These are phyloP conservation scores for Alloplasta piceator DNA, from an alignment of 2,888 invertebrate species.

Conservation along the genomic window DNA sequence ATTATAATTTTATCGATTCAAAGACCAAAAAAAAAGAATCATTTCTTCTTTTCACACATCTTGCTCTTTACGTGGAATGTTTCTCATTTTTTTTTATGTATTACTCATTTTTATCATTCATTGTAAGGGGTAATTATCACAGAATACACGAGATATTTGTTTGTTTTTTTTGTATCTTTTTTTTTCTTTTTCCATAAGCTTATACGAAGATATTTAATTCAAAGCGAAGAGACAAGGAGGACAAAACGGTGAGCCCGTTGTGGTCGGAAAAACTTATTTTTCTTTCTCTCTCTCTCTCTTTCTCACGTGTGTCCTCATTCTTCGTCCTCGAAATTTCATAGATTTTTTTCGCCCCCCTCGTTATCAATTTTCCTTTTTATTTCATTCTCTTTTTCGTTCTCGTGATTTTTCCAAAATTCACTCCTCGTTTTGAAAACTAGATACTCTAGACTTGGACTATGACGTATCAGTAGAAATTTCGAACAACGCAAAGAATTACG, in stretches of 20 bases:
- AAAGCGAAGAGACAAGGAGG: slow-evolving; percentile 79
- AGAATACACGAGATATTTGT: slow-evolving; percentile 81
- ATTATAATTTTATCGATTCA: too few relatives aligned
- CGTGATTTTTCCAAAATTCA: slow-evolving; percentile 13
- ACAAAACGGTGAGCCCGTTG: slow-evolving; percentile 70
- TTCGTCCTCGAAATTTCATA: slow-evolving; percentile 15
- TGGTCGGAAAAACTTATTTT: slow-evolving; percentile 59
- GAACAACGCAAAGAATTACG: slow-evolving; percentile 61
- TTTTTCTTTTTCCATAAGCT: slow-evolving; percentile 72
- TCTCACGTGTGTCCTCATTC: background rate
- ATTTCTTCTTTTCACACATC: too few relatives aligned
- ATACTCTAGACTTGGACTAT: slow-evolving; percentile 77
- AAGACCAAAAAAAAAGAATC: too few relatives aligned
- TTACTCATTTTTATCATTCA: slow-evolving; percentile 47
- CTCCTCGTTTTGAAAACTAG: slow-evolving; percentile 72
- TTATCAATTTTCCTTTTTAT: slow-evolving; percentile 11
- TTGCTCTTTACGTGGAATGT: slow-evolving; percentile 47
- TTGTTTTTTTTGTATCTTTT: slow-evolving; percentile 16
- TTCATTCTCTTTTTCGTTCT: slow-evolving; percentile 21
- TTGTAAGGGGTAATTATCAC: slow-evolving; percentile 81
- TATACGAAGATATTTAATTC: slow-evolving; percentile 78
- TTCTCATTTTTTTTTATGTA: slow-evolving; percentile 33
- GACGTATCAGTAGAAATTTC: slow-evolving; percentile 75
- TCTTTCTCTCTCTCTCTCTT: slow-evolving; percentile 1
- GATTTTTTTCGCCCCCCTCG: slow-evolving; percentile 1